Evolutionary conservation across 2,888 invertebrate species (phyloP).

Genomic region (Drosophila peninsularis): DNA sequence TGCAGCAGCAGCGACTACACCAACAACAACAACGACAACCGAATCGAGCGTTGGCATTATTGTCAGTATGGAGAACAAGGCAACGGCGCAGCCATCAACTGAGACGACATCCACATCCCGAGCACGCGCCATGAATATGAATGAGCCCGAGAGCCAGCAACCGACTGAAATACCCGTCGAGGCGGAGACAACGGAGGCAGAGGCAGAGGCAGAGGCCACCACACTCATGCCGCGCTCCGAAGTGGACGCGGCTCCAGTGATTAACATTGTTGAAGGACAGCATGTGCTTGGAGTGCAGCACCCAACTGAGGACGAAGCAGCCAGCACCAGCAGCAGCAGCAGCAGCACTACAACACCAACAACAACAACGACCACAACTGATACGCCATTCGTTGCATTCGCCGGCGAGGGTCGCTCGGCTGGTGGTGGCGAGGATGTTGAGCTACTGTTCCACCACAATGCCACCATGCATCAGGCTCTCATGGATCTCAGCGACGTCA

Average conservation of each 20-base stretch:
- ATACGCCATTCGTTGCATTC: constrained; percentile 63
- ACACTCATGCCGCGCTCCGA: constrained; percentile 47
- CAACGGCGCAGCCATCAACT: constrained; percentile 67
- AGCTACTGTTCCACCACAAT: constrained; percentile 60
- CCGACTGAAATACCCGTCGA: constrained; percentile 28
- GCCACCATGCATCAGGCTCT: constrained; percentile 64
- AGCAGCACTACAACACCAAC: constrained; percentile 26
- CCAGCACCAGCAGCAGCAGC: constrained; percentile 32
- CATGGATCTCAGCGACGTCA: constrained; percentile 91
- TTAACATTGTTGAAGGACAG: constrained; percentile 80
- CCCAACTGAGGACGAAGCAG: constrained; percentile 36
- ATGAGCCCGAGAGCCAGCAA: constrained; percentile 53
- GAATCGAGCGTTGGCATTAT: constrained; percentile 58
- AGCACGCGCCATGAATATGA: constrained; percentile 82
- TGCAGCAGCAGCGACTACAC: constrained; percentile 26
- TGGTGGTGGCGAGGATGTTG: constrained; percentile 62
- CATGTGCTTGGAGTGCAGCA: constrained; percentile 58
- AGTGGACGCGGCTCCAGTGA: constrained; percentile 59
- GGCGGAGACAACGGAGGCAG: constrained; percentile 12
- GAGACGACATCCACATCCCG: constrained; percentile 64
- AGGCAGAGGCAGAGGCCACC: constrained; percentile 39
- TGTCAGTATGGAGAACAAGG: constrained; percentile 73
- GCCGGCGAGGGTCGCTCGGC: constrained; percentile 78
- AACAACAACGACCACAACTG: constrained; percentile 37
- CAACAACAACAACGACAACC: constrained; percentile 50